Percentiles rank a stretch among this genome's conserved stretches.
These are phyloP conservation scores for Lumbricus terrestris DNA, from an alignment of 2,888 invertebrate species.

Conservation along the genomic window DNA sequence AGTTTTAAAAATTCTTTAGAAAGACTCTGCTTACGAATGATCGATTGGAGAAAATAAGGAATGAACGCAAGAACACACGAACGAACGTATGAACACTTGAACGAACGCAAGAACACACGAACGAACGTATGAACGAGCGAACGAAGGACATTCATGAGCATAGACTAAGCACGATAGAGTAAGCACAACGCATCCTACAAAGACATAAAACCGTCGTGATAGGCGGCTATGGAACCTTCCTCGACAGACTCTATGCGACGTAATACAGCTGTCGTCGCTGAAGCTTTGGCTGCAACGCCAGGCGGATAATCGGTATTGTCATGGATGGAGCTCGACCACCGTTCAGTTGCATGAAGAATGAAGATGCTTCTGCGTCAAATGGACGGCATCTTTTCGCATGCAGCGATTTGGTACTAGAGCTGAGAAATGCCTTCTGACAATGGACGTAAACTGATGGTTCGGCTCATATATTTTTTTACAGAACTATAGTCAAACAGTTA, in stretches of 20 bases:
- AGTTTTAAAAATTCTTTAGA: no score
- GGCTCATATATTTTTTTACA: no score
- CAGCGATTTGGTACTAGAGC: background rate
- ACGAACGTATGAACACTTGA: no score
- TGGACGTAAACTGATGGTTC: background rate
- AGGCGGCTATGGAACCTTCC: background rate
- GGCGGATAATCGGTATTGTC: background rate
- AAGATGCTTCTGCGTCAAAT: background rate
- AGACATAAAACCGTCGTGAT: background rate
- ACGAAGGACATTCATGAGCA: background rate
- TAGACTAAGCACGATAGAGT: background rate
- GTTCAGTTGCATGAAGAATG: background rate
- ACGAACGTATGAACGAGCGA: no score
- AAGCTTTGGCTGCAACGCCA: background rate
- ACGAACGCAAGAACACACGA: no score
- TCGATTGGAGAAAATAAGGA: no score
- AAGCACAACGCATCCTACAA: background rate
- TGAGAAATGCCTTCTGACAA: background rate
- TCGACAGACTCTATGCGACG: background rate
- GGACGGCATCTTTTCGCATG: background rate
- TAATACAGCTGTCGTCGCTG: background rate
- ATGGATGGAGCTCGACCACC: background rate
- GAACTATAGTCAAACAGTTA: no score
- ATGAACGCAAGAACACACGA: no score
- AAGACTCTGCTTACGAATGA: no score